These are phyloP conservation scores for Hyperoodon ampullatus DNA, from an alignment of 2,113 vertebrate species.

Conservation along the genomic window DNA sequence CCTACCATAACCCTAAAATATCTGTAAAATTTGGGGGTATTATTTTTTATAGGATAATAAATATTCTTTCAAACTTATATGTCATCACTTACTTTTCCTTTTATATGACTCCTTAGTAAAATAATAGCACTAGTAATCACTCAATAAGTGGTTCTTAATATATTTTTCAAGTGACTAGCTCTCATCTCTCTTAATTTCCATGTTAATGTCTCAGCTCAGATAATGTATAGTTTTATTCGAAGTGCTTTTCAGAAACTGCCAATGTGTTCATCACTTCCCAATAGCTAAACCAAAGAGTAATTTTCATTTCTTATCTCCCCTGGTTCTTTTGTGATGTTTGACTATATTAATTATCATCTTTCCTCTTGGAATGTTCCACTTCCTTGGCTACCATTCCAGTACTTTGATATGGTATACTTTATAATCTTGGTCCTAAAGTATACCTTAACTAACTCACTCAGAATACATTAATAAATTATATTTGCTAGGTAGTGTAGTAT, in stretches of 20 bases:
- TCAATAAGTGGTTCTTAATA: neutral
- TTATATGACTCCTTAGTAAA: neutral
- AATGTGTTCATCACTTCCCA: neutral
- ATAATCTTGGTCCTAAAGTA: neutral
- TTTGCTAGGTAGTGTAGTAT: neutral
- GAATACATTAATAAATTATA: neutral
- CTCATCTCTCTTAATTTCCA: neutral
- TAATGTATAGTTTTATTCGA: neutral
- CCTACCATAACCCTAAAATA: neutral
- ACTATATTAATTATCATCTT: neutral
- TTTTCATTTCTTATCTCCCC: neutral
- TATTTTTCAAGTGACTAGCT: neutral
- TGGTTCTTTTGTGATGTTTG: neutral
- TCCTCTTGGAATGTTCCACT: neutral
- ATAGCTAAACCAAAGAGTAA: neutral
- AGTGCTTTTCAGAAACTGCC: neutral
- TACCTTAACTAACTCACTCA: neutral
- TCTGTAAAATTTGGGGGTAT: neutral
- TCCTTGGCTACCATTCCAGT: neutral
- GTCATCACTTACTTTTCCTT: neutral
- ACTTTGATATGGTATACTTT: neutral
- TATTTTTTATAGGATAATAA: neutral
- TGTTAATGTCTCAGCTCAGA: neutral
- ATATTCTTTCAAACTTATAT: neutral
- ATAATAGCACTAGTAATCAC: neutral